A percentile compares a stretch with the other conserved stretches of the same genome.
These are phyloP conservation scores for Chaunax sp. DNA, from an alignment of 2,797 vertebrate genomes.

Conservation along the genomic window DNA sequence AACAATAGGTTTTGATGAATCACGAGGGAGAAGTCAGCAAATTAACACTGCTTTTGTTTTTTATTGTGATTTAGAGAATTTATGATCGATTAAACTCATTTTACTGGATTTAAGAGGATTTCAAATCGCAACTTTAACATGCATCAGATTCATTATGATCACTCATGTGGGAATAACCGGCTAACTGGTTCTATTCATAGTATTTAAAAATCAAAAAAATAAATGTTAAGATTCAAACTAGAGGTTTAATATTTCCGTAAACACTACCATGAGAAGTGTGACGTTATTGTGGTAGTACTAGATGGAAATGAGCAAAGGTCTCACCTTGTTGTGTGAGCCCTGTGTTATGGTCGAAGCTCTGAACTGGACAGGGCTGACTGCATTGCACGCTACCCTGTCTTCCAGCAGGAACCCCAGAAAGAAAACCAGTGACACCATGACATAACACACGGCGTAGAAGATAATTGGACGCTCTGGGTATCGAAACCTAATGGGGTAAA, in stretches of 20 bases:
- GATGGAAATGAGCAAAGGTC: neutral
- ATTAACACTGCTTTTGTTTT: neutral
- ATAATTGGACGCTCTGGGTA: slow-evolving; percentile 98
- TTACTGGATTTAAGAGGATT: neutral
- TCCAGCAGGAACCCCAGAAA: slow-evolving; percentile 96
- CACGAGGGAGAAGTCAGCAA: slow-evolving; percentile 4
- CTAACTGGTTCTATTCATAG: neutral
- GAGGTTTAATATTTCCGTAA: too few species aligned
- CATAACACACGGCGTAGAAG: slow-evolving; percentile 98
- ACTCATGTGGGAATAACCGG: neutral
- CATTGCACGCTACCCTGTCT: slow-evolving; percentile 92
- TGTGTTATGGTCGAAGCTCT: slow-evolving; percentile 94
- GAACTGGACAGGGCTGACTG: slow-evolving; percentile 87
- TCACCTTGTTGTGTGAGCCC: slow-evolving; percentile 95
- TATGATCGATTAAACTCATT: neutral
- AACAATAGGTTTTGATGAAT: slow-evolving; percentile 4
- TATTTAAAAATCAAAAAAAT: neutral
- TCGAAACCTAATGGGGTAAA: slow-evolving; percentile 84
- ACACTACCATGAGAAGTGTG: neutral
- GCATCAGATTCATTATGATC: neutral
- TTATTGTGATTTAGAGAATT: neutral
- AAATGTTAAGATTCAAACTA: too few species aligned
- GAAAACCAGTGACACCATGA: slow-evolving; percentile 97
- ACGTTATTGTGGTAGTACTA: neutral
- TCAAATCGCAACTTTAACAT: too few species aligned